Conservation (phyloP, 2,797 vertebrate genomes). For the Enteromius paludinosus region DNA sequence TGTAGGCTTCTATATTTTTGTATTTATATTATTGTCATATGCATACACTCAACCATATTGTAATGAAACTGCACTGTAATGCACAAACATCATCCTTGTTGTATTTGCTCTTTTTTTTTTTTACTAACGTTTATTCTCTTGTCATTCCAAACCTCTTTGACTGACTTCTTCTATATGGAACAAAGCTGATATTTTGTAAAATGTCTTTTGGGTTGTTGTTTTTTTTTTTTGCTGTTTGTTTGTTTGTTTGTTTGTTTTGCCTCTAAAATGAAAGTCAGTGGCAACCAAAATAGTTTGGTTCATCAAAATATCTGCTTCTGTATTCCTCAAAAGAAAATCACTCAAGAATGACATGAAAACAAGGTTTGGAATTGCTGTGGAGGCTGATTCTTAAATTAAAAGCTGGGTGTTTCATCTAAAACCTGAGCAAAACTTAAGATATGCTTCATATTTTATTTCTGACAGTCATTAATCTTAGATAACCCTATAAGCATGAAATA, state of each 20-base stretch:
- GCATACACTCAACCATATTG: not conserved
- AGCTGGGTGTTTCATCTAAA: conserved; percentile 49
- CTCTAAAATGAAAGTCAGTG: not conserved
- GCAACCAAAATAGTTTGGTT: not conserved
- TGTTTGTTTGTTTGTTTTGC: not conserved
- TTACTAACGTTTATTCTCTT: not conserved
- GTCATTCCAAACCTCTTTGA: not conserved
- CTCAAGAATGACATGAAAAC: not conserved
- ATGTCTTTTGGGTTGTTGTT: not conserved
- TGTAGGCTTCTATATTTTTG: not conserved
- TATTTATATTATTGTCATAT: not conserved
- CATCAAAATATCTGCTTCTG: not conserved
- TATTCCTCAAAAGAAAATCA: not conserved
- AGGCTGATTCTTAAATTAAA: not conserved
- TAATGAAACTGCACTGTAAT: not conserved
- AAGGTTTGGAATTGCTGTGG: not conserved
- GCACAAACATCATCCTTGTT: not conserved
- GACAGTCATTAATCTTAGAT: conserved; percentile 73
- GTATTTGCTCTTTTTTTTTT: not conserved
- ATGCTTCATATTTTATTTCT: conserved; percentile 72
- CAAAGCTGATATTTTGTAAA: not conserved
- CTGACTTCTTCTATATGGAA: not conserved
- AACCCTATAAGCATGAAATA: conserved; percentile 62
- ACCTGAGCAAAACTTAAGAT: conserved; percentile 53
- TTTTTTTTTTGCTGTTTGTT: too few relatives aligned